Evolutionary conservation across 2,113 vertebrate species (phyloP), one percentile per base, ranked within the genome.

Genomic region (Prunella himalayana): DNA sequence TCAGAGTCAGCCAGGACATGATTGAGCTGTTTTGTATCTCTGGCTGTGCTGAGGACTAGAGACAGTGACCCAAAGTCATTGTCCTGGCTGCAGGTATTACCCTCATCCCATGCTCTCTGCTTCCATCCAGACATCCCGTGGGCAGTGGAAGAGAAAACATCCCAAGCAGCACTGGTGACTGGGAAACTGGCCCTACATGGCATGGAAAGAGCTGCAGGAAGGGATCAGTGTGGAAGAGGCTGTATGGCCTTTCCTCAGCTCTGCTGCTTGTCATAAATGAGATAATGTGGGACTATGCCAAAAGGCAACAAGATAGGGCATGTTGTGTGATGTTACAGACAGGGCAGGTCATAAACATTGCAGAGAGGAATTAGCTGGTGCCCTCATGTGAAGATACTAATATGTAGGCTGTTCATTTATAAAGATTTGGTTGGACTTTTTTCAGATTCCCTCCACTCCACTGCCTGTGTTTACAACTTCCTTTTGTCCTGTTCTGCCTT

Each of bases 131-230:
- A 49, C 39, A 53, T 64, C 35, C 65, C 0, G 0, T 28, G 88
- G 64, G 53, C 79, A 88, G 39, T 5, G 27, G 42, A 50, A 79
- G 53, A 64, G 56, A 56, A 82, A 71, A 45, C 25, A 82, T 53
- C 53, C 35, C 2, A 11, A 35, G 25, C 61, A 59, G 28, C 60
- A 56, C 51, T 0, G 3, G 14, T n/a, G n/a, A 44, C 50, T 33
- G 79, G 88, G 93, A 81, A 92, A 53, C 44, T 45, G 12, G 31
- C 90, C 90, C 49, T 93, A 96, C 42, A 90, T 68, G 94, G 93
- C n/a, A 60, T 95, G 94, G 93, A 96, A 95, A 88, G 64, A 56
- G 19, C 35, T 56, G 60, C 5, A 24, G 79, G 51, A 86, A 65
- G 31, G 64, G 41, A 77, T 69, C 59, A 49, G 50, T 30, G 15